Evolutionary conservation across 2,113 vertebrate genomes (phyloP).

Genomic region (Muntiacus reevesi): DNA sequence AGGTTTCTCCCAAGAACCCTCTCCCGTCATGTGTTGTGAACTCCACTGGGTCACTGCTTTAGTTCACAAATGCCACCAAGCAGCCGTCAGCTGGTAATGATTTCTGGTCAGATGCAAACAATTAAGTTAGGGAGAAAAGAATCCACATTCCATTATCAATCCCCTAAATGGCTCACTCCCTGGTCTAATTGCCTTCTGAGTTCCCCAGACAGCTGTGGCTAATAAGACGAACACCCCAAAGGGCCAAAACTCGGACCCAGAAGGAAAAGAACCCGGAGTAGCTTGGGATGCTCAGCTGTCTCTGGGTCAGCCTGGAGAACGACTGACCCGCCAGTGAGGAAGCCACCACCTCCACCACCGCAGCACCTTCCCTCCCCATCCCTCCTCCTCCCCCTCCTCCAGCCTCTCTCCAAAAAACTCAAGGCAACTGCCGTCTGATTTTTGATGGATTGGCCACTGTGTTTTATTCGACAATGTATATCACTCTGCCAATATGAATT

Average conservation of each 20-base stretch:
- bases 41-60: conserved; percentile 12
- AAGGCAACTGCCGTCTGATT: conserved; percentile 64
- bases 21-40: background rate
- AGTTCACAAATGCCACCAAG: conserved; percentile 53
- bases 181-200: conserved; percentile 64
- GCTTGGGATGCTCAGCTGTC: background rate
- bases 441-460: conserved; percentile 79
- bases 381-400: background rate
- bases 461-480: conserved; percentile 83
- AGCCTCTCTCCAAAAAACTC: conserved; percentile 65
- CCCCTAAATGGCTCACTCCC: background rate
- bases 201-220: conserved; percentile 53
- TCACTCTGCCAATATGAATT: conserved; percentile 87
- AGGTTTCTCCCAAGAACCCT: background rate
- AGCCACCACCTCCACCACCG: fast-evolving
- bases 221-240: conserved; percentile 43
- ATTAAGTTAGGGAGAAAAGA: conserved; percentile 50
- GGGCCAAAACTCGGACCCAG: conserved; percentile 42
- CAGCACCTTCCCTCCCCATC: background rate
- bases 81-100: conserved; percentile 41
- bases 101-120: conserved; percentile 62
- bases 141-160: conserved; percentile 22
- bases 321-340: background rate
- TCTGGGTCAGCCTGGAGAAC: background rate
- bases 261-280: background rate